Evolutionary conservation across 2,113 vertebrate species (phyloP).

Genomic region (Acrocephalus kingi): DNA sequence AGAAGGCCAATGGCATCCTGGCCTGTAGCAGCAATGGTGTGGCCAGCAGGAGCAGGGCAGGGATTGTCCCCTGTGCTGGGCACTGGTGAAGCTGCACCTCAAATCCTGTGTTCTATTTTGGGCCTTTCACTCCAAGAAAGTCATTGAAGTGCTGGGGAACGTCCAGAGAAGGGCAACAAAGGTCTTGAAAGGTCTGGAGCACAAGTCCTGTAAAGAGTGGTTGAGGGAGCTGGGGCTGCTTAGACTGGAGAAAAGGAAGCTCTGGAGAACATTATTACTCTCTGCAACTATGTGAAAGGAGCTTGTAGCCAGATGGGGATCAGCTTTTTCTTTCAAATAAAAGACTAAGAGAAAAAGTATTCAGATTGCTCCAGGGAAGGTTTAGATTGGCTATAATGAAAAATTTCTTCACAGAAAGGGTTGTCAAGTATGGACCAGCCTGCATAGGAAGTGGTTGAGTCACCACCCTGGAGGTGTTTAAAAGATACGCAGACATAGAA

Average conservation of each 20-base stretch:
- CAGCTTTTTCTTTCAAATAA: background rate
- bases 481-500: accelerated
- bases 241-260: background rate
- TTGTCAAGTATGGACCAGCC: background rate
- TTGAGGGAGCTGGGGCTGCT: background rate
- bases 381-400: background rate
- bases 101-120: accelerated
- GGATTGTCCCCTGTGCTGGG: accelerated
- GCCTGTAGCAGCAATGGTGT: accelerated
- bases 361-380: background rate
- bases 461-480: background rate
- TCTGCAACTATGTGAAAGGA: background rate
- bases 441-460: background rate
- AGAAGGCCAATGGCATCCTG: background rate
- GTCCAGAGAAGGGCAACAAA: background rate
- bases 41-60: background rate
- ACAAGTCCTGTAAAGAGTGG: background rate
- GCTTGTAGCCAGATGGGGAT: accelerated
- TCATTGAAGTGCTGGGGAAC: accelerated
- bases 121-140: too few species aligned
- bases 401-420: accelerated
- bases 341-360: background rate
- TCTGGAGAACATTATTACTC: accelerated
- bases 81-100: accelerated
- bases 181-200: background rate